A percentile compares a stretch with the other conserved stretches of the same genome.
Evolutionary conservation across 2,113 vertebrate species (phyloP).

Genomic region (Oreocharis arfaki): DNA sequence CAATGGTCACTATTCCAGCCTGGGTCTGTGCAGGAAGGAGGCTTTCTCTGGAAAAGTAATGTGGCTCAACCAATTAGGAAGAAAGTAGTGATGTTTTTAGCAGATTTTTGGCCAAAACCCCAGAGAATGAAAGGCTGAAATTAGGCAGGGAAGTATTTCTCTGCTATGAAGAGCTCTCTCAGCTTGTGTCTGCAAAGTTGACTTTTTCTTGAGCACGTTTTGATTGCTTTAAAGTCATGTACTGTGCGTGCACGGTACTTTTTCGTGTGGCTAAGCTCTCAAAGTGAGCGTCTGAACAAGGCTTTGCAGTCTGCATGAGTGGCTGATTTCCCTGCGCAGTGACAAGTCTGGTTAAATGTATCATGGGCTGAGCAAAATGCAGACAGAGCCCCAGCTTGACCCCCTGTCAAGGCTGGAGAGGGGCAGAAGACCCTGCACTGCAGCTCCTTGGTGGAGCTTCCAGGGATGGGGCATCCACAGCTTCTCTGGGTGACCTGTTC

Average conservation of each 20-base stretch:
- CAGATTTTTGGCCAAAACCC: not conserved
- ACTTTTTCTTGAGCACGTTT: conserved; percentile 9
- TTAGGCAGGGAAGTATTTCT: not conserved
- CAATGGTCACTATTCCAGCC: not conserved
- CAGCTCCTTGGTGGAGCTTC: not conserved
- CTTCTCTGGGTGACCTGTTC: not conserved
- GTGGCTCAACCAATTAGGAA: not conserved
- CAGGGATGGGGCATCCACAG: not conserved
- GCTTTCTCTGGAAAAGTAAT: not conserved
- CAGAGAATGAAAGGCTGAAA: not conserved
- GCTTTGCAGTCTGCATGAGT: not conserved
- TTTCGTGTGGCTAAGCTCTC: conserved; percentile 11
- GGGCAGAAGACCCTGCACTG: not conserved
- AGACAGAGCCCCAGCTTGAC: fast-evolving
- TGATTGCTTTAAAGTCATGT: conserved; percentile 6
- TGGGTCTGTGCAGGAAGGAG: not conserved
- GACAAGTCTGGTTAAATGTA: not conserved
- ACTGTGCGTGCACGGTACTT: not conserved
- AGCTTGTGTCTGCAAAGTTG: not conserved
- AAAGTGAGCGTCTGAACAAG: conserved; percentile 9
- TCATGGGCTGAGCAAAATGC: not conserved
- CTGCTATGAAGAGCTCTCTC: not conserved
- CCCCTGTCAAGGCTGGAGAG: not conserved
- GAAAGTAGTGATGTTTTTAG: not conserved
- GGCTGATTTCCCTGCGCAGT: not conserved